A percentile compares a stretch with the other conserved stretches of the same genome.
These are phyloP conservation scores for Oncopodura yosiiana DNA, from an alignment of 1,140 invertebrate species.

Conservation along the genomic window DNA sequence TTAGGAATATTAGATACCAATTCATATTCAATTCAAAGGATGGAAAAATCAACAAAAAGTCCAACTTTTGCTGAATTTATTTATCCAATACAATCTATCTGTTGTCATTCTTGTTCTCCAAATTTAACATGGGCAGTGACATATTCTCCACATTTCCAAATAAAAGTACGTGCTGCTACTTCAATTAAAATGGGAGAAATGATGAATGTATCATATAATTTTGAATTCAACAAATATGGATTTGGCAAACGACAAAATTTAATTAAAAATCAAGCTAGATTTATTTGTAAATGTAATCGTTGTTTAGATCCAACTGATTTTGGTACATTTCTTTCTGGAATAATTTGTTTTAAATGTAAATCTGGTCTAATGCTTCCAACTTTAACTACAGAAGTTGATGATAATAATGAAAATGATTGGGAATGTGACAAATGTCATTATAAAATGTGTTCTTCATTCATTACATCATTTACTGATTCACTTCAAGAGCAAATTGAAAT, in stretches of 20 bases:
- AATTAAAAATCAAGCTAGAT: conserved; percentile 20
- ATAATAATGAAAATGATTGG: conserved; percentile 13
- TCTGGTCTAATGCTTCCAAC: conserved; percentile 18
- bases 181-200: conserved; percentile 25
- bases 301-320: conserved; percentile 16
- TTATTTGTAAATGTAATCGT: conserved; percentile 20
- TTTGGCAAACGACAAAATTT: conserved; percentile 14
- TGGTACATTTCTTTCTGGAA: background rate
- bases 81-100: conserved; percentile 11
- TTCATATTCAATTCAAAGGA: no score
- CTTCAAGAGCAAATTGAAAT: conserved; percentile 16
- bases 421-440: conserved; percentile 24
- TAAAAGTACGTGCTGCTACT: conserved; percentile 14
- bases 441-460: conserved; percentile 11
- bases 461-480: conserved; percentile 14
- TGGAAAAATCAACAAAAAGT: background rate
- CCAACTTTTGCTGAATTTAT: conserved; percentile 22
- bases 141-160: conserved; percentile 23
- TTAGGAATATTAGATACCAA: background rate
- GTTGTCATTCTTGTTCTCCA: conserved; percentile 25
- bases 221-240: conserved; percentile 21
- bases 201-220: conserved; percentile 19
- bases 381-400: conserved; percentile 1
- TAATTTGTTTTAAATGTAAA: conserved; percentile 25
- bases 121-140: conserved; percentile 26